Evolutionary conservation across 2,113 vertebrate genomes (phyloP).

Genomic region (Suricata suricatta): DNA sequence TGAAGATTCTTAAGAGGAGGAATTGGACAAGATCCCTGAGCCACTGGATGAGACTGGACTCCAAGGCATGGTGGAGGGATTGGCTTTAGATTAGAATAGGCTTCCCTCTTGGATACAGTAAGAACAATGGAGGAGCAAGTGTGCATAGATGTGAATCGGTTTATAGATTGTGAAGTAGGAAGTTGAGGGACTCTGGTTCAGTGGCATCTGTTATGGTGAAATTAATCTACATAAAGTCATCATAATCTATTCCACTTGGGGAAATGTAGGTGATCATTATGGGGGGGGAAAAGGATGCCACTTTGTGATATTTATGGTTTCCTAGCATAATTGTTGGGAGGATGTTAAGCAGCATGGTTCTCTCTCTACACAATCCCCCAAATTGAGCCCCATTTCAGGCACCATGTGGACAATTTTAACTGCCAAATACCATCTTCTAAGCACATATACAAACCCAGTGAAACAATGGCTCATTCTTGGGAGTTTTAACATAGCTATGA

Average conservation of each 20-base stretch:
- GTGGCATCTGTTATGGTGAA: neutral
- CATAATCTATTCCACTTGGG: neutral
- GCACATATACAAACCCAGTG: neutral
- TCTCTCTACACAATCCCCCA: neutral
- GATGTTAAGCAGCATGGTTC: neutral
- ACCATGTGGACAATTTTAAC: neutral
- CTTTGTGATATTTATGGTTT: neutral
- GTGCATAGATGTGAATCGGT: fast-evolving
- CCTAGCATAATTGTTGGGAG: neutral
- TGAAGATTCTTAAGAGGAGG: neutral
- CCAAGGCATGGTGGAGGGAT: neutral
- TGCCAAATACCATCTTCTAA: neutral
- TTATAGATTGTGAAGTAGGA: neutral
- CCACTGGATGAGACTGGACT: neutral
- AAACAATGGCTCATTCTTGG: neutral
- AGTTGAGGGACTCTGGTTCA: neutral
- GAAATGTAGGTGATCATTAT: neutral
- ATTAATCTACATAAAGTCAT: neutral
- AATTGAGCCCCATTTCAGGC: neutral
- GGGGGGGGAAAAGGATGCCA: fast-evolving
- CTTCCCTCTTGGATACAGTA: neutral
- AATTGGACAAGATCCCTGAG: neutral
- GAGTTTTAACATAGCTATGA: constrained; percentile 3
- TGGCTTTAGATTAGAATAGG: neutral
- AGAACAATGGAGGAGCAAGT: neutral